phyloP scores from a whole-genome alignment of 2,888 invertebrate genomes.

The Nomada fucata region DNA sequence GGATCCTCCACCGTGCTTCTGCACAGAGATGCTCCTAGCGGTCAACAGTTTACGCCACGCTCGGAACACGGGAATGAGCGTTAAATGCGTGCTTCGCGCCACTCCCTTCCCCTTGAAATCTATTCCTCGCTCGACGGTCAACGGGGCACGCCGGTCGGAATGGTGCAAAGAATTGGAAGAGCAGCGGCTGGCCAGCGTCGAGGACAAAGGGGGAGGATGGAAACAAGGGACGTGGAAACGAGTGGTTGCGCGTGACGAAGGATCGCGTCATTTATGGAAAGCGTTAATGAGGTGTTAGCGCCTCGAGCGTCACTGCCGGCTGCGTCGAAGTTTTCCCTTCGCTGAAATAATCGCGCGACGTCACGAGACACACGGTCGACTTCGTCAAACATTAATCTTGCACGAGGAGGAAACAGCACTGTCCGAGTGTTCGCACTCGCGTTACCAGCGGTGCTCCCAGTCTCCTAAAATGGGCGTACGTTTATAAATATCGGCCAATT shows the following conservation, averaged over 20 bases:
- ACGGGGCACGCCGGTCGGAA: no score
- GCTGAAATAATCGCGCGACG: slow-evolving; percentile 69
- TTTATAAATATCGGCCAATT: no score
- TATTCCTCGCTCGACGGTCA: neutral
- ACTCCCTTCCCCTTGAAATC: neutral
- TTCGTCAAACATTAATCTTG: neutral
- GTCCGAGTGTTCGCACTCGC: neutral
- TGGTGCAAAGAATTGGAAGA: neutral
- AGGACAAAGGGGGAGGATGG: neutral
- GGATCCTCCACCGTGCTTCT: no score
- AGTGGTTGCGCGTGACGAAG: slow-evolving; percentile 42
- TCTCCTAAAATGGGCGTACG: no score
- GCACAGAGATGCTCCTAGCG: neutral
- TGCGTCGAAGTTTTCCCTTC: slow-evolving; percentile 18
- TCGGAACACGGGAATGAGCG: neutral
- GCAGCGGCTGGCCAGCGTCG: neutral
- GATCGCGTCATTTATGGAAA: slow-evolving; percentile 69
- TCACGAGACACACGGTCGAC: slow-evolving; percentile 38
- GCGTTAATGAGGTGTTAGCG: slow-evolving; percentile 78
- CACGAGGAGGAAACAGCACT: neutral
- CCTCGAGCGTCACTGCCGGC: slow-evolving; percentile 66
- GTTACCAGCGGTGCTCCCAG: neutral
- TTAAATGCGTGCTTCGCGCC: neutral
- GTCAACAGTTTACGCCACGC: neutral
- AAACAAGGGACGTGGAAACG: slow-evolving; percentile 30